Conservation (phyloP, 1,140 invertebrate species). For the Linepithema humile region DNA sequence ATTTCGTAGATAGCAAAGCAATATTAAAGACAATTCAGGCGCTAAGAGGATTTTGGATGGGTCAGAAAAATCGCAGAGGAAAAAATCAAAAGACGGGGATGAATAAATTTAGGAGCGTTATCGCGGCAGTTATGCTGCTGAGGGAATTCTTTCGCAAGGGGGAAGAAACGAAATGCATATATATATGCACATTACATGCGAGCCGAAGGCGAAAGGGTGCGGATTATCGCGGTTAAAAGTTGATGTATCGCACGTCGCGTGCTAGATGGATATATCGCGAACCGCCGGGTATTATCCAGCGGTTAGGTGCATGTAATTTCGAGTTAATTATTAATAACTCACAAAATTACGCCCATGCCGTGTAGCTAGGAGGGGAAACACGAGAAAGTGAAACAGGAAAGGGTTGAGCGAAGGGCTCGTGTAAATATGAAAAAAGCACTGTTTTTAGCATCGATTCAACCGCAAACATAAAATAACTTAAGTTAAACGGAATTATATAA, state of each 20-base stretch:
- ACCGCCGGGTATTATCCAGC: slow-evolving; percentile 15
- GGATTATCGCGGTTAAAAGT: slow-evolving; percentile 60
- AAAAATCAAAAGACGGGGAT: slow-evolving; percentile 48
- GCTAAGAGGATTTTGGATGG: slow-evolving; percentile 14
- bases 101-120: slow-evolving; percentile 69
- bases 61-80: slow-evolving; percentile 25
- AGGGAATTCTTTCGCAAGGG: slow-evolving; percentile 27
- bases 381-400: slow-evolving; percentile 17
- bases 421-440: slow-evolving; percentile 9
- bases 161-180: neutral
- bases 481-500: neutral
- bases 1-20: neutral
- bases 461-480: neutral
- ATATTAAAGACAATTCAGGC: neutral
- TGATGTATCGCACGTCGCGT: slow-evolving; percentile 64
- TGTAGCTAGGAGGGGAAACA: slow-evolving; percentile 18
- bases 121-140: slow-evolving; percentile 44
- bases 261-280: slow-evolving; percentile 39
- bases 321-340: slow-evolving; percentile 59
- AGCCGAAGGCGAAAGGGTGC: slow-evolving; percentile 32
- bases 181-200: slow-evolving; percentile 25
- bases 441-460: neutral
- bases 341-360: slow-evolving; percentile 44
- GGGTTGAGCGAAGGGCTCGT: slow-evolving; percentile 4
- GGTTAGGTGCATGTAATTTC: slow-evolving; percentile 59